A percentile compares a stretch with the other conserved stretches of the same genome.
Evolutionary conservation across 2,113 vertebrate genomes (phyloP).

Genomic region (Malurus elegans): DNA sequence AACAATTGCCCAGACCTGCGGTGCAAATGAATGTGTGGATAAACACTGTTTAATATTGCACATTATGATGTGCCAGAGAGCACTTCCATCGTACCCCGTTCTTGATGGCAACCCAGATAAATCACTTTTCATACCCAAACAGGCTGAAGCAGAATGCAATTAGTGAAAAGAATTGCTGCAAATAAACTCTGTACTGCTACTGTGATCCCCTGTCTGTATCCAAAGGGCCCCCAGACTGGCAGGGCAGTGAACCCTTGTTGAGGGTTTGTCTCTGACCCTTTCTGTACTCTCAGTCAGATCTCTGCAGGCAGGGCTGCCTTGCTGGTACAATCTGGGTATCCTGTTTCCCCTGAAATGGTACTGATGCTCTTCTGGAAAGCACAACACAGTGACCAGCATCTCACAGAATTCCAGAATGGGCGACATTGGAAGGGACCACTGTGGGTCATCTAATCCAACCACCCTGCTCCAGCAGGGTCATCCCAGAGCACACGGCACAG

Average conservation of each 20-base stretch:
- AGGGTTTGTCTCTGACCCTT: not conserved
- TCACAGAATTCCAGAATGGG: not conserved
- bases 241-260: not conserved
- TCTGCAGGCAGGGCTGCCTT: not conserved
- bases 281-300: not conserved
- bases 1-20: not conserved
- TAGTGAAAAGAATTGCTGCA: not conserved
- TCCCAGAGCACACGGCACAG: not conserved
- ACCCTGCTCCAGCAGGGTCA: not conserved
- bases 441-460: not conserved
- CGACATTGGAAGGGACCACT: not conserved
- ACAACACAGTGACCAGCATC: not conserved
- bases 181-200: not conserved
- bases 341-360: not conserved
- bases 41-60: not conserved
- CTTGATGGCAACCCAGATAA: not conserved
- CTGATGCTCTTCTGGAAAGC: too few relatives aligned
- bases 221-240: accelerated
- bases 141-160: not conserved
- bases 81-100: not conserved
- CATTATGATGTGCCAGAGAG: not conserved
- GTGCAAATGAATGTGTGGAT: not conserved
- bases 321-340: not conserved
- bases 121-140: not conserved
- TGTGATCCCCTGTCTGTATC: not conserved